Conservation (phyloP, 92 coral and sea anemone species). For the Phenganax stokvisi region DNA sequence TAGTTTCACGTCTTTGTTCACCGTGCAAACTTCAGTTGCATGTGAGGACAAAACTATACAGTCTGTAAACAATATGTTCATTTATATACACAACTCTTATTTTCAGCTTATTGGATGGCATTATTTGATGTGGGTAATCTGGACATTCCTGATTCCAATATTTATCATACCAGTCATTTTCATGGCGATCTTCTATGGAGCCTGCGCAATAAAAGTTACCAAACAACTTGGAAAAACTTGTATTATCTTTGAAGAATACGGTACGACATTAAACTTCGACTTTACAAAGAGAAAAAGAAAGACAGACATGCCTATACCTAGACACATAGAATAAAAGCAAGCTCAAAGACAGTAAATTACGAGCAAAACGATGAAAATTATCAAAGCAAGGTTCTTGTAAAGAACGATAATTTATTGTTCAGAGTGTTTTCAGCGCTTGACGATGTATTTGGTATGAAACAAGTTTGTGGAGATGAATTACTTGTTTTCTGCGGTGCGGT, state of each 20-base stretch:
- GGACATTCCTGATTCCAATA: constrained; percentile 81
- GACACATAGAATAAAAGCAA: too few species aligned
- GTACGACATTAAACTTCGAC: constrained; percentile 39
- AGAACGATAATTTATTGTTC: background rate
- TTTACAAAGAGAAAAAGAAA: too few species aligned
- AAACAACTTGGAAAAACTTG: constrained; percentile 94
- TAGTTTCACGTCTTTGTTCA: background rate
- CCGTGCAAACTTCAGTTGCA: too few species aligned
- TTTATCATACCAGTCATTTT: constrained; percentile 81
- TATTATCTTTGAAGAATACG: constrained; percentile 85
- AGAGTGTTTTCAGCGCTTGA: constrained; percentile 59
- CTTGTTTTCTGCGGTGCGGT: constrained; percentile 80
- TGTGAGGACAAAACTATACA: too few species aligned
- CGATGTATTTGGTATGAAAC: constrained; percentile 73
- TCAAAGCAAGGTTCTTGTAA: background rate
- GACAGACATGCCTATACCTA: too few species aligned
- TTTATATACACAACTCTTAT: background rate
- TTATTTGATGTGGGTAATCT: constrained; percentile 66
- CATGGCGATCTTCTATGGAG: constrained; percentile 86
- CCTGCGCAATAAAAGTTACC: constrained; percentile 81
- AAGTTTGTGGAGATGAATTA: constrained; percentile 80
- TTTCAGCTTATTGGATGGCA: constrained; percentile 84
- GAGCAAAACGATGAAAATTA: too few species aligned
- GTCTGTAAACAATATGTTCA: too few species aligned
- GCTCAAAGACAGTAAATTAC: too few species aligned